Base-by-base conservation (phyloP, 2,113 vertebrate species). In the Antechinus flavipes region DNA sequence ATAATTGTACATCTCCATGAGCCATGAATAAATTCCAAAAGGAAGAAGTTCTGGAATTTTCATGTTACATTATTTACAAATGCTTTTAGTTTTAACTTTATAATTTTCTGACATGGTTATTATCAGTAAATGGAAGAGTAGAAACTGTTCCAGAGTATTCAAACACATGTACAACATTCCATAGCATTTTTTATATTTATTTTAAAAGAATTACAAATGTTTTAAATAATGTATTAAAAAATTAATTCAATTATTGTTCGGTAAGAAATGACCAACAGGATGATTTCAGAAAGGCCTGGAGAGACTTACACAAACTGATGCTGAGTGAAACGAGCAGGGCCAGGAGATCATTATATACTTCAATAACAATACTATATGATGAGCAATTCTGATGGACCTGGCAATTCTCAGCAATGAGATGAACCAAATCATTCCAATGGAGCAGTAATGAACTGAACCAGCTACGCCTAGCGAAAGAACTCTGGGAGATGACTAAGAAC, bases 1-100 rank as follows among this genome's bases (percentile, higher is more conserved):
- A 46, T 19, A 22, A 24, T 22, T 0, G 55, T 42, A 8, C 30
- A 0, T 22, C 19, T 2, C 0, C 3, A 0, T 0, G 0, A 3
- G 4, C 8, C 92, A 53, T 55, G 49, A 47, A 24, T 1, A 0
- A 50, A 27, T 2, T 42, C 93, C 23, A 26, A 30, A 30, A 3
- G 8, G 54, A 10, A 5, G 26, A 9, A 0, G 26, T 4, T 35
- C 25, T 0, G 26, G 12, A n/a, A 30, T n/a, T 12, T 42, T 0
- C 11, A 58, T 0, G 14, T 30, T 91, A 52, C 10, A 0, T 9
- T n/a, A n/a, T 90, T 53, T 8, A 24, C 0, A 12, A 26, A 26
- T 0, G 10, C 1, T 92, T 26, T 16, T 22, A 8, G 89, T 90
- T 42, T 19, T 30, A 27, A 46, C 35, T 25, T 42, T 2, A 61